These are phyloP conservation scores for Gracilinanus agilis DNA, from an alignment of 2,113 vertebrate species.

Conservation along the genomic window DNA sequence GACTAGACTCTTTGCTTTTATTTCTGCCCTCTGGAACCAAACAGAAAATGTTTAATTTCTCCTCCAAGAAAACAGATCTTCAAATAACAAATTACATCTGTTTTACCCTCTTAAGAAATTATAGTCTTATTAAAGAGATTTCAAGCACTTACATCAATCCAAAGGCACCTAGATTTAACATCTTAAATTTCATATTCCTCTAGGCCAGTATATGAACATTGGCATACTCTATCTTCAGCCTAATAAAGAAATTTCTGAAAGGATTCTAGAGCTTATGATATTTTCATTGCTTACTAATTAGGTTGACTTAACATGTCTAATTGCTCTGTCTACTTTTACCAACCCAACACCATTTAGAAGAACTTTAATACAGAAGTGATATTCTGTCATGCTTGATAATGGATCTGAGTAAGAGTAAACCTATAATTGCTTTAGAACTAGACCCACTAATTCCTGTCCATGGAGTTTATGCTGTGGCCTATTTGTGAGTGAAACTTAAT, in stretches of 20 bases:
- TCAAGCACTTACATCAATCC: constrained; percentile 17
- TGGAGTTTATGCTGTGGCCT: constrained; percentile 4
- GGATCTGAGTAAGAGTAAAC: constrained; percentile 13
- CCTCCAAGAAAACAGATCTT: neutral
- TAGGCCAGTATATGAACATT: constrained; percentile 44
- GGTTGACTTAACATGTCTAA: constrained; percentile 21
- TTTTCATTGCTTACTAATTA: constrained; percentile 39
- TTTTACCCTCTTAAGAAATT: constrained; percentile 1
- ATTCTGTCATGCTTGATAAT: neutral
- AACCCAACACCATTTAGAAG: constrained; percentile 20
- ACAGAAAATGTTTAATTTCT: neutral
- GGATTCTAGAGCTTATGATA: neutral
- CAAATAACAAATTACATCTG: neutral
- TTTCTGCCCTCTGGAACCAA: neutral
- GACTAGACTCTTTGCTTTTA: neutral
- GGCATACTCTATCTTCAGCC: neutral
- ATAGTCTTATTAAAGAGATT: constrained; percentile 23
- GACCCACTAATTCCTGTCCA: neutral
- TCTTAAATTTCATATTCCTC: constrained; percentile 1
- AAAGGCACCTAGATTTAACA: neutral
- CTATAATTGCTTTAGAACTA: constrained; percentile 38
- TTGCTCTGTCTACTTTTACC: neutral
- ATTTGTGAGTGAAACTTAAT: neutral
- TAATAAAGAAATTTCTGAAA: constrained; percentile 3
- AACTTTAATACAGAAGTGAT: neutral